Evolutionary conservation across 2,113 vertebrate genomes (phyloP).

Genomic region (Elachura formosa): DNA sequence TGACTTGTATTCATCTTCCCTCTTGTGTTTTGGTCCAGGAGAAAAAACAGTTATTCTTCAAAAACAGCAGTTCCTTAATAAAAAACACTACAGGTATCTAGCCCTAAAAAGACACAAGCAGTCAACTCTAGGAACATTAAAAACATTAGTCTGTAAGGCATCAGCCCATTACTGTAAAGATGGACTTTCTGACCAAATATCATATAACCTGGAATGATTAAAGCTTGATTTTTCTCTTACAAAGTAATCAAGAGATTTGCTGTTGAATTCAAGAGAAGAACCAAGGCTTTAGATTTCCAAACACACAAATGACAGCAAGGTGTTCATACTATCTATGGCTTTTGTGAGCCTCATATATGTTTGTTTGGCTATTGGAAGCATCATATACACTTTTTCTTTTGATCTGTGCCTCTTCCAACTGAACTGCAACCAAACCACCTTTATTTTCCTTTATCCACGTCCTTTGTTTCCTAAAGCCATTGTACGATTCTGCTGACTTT

Average conservation of each 20-base stretch:
- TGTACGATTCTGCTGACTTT: background rate
- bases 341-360: background rate
- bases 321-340: background rate
- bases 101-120: background rate
- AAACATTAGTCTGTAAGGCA: background rate
- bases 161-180: background rate
- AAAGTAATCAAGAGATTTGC: background rate
- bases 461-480: background rate
- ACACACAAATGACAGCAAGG: background rate
- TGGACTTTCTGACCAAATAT: background rate
- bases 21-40: background rate
- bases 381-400: background rate
- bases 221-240: background rate
- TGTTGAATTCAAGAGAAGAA: background rate
- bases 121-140: background rate
- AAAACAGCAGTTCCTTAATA: background rate
- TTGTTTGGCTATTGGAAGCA: background rate
- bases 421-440: background rate
- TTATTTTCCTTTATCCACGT: background rate
- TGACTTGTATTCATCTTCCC: background rate
- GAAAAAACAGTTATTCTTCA: background rate
- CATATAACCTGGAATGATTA: background rate
- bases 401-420: background rate
- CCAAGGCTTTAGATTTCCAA: background rate
- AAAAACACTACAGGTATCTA: background rate